Conservation (phyloP, 2,113 vertebrate genomes). For the Lathamus discolor region DNA sequence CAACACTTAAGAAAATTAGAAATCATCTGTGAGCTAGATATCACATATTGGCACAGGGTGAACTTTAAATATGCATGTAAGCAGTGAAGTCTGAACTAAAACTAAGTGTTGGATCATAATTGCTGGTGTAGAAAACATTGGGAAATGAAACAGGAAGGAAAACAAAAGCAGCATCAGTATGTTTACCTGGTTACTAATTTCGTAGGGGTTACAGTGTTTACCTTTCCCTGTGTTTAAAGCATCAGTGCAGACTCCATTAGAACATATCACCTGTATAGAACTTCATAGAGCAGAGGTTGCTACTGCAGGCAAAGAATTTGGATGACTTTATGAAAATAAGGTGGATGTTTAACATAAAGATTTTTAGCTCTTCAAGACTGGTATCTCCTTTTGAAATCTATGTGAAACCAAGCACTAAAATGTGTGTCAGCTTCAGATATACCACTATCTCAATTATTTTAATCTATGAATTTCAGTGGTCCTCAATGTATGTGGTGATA, state of each 20-base stretch:
- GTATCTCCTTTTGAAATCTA: neutral
- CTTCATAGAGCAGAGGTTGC: neutral
- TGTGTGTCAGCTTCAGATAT: neutral
- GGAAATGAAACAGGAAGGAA: neutral
- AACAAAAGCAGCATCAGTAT: neutral
- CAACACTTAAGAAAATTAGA: neutral
- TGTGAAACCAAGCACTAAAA: neutral
- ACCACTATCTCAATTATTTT: neutral
- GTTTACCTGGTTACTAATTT: neutral
- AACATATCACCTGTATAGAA: neutral
- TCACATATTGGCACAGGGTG: neutral
- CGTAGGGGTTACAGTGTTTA: neutral
- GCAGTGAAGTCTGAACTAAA: neutral
- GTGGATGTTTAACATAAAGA: neutral
- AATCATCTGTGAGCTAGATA: neutral
- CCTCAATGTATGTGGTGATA: neutral
- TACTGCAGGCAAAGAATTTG: neutral
- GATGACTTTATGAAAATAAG: neutral
- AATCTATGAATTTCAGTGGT: neutral
- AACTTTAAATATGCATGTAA: neutral
- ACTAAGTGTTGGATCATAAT: neutral
- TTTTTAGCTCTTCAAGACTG: neutral
- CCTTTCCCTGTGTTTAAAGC: neutral
- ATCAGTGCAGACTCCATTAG: neutral
- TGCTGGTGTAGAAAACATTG: neutral